Conservation (phyloP, 2,113 vertebrate species). For the Indicator maculatus region DNA sequence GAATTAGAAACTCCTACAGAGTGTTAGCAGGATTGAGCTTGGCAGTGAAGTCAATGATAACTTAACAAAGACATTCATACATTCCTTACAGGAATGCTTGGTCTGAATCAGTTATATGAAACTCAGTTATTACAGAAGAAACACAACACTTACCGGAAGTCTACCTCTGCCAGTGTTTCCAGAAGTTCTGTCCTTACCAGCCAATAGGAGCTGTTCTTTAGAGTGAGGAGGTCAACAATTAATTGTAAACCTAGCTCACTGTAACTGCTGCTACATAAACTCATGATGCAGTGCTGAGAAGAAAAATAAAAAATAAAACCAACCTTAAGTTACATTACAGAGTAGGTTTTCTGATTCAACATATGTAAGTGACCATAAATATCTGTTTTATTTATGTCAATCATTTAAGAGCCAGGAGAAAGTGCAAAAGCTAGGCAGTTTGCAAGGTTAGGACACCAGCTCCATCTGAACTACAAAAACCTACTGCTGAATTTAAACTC, state of each 20-base stretch:
- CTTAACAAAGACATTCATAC: not conserved
- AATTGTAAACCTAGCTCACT: conserved; percentile 92
- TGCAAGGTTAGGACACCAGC: not conserved
- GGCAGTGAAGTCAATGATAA: not conserved
- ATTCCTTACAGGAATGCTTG: not conserved
- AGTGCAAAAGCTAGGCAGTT: not conserved
- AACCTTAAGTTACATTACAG: not conserved
- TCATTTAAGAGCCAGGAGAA: not conserved
- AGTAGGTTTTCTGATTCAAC: not conserved
- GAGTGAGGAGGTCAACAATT: conserved; percentile 84
- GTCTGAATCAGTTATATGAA: not conserved
- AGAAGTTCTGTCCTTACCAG: conserved; percentile 94
- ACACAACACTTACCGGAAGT: conserved; percentile 84
- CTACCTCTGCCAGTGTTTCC: conserved; percentile 92
- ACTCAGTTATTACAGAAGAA: not conserved
- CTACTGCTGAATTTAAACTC: not conserved
- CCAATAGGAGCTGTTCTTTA: conserved; percentile 94
- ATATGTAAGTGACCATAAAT: not conserved
- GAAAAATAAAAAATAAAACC: not conserved
- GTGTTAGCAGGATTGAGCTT: not conserved
- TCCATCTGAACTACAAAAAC: not conserved
- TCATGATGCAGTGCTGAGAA: conserved; percentile 91
- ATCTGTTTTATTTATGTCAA: not conserved
- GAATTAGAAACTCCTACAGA: not conserved
- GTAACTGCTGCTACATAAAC: conserved; percentile 87